phyloP scores from a whole-genome alignment of 2,797 vertebrate genomes.

The Phrynocephalus vlangalii region DNA sequence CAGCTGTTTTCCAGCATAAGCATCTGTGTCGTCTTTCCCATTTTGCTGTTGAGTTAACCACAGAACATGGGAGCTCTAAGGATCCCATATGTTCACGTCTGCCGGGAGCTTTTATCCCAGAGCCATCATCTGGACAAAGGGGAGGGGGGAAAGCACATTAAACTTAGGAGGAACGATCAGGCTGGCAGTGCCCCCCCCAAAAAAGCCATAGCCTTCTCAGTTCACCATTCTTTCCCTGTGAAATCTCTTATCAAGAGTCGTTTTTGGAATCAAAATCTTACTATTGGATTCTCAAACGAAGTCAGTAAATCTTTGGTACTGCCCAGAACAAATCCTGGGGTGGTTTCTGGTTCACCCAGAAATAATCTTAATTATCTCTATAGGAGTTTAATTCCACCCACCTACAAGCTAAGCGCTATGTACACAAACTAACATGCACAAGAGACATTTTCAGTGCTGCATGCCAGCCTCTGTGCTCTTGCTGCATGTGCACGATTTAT shows the following conservation, averaged over 20 bases:
- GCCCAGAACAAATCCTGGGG: background rate
- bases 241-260: background rate
- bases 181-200: no score
- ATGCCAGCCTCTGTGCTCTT: background rate
- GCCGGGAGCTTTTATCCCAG: background rate
- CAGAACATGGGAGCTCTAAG: background rate
- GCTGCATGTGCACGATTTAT: background rate
- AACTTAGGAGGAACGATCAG: background rate
- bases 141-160: background rate
- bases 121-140: background rate
- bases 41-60: no score
- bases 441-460: background rate
- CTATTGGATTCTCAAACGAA: background rate
- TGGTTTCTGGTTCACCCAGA: background rate
- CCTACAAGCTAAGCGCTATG: background rate
- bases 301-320: background rate
- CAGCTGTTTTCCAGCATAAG: background rate
- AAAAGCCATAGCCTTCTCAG: background rate
- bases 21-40: background rate
- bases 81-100: background rate
- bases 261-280: background rate
- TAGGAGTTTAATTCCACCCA: background rate
- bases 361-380: background rate
- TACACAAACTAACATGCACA: slow-evolving; percentile 8
- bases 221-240: background rate